phyloP scores from a whole-genome alignment of 2,888 invertebrate species.

The Caenorhabditis sp. region DNA sequence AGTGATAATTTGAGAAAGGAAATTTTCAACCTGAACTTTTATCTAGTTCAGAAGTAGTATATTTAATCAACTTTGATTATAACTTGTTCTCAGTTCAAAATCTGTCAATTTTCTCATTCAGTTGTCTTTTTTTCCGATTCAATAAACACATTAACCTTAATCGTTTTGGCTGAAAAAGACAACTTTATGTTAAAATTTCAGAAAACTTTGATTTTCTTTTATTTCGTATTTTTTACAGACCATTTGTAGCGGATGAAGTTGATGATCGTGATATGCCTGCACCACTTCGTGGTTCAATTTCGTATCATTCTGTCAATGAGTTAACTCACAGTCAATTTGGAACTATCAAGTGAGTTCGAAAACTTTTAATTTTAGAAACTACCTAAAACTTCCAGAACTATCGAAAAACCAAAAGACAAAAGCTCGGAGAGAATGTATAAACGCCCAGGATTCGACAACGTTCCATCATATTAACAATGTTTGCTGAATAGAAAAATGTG shows the following conservation, averaged over 20 bases:
- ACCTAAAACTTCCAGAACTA: slow-evolving; percentile 34
- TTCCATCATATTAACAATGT: slow-evolving; percentile 63
- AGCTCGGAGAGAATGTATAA: slow-evolving; percentile 66
- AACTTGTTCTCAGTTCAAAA: too few species aligned
- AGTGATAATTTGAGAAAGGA: too few species aligned
- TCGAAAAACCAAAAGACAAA: slow-evolving; percentile 58
- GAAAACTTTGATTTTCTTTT: background rate
- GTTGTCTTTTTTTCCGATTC: background rate
- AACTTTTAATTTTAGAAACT: background rate
- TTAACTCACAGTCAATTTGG: slow-evolving; percentile 52
- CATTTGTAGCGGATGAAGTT: slow-evolving; percentile 67
- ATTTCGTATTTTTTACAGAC: slow-evolving; percentile 51
- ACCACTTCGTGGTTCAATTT: slow-evolving; percentile 52
- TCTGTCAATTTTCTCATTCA: too few species aligned
- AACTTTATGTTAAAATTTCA: background rate
- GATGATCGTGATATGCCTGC: slow-evolving; percentile 60
- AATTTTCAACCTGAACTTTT: too few species aligned
- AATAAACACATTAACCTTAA: too few species aligned
- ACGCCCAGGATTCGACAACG: slow-evolving; percentile 69
- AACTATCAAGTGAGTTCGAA: slow-evolving; percentile 42
- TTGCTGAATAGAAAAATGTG: background rate
- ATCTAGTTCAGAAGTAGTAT: too few species aligned
- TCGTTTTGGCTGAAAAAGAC: background rate
- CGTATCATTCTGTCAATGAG: slow-evolving; percentile 58
- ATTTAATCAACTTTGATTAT: too few species aligned